These are phyloP conservation scores for Mesoclemmys tuberculata DNA, from an alignment of 2,113 vertebrate genomes.

Conservation along the genomic window DNA sequence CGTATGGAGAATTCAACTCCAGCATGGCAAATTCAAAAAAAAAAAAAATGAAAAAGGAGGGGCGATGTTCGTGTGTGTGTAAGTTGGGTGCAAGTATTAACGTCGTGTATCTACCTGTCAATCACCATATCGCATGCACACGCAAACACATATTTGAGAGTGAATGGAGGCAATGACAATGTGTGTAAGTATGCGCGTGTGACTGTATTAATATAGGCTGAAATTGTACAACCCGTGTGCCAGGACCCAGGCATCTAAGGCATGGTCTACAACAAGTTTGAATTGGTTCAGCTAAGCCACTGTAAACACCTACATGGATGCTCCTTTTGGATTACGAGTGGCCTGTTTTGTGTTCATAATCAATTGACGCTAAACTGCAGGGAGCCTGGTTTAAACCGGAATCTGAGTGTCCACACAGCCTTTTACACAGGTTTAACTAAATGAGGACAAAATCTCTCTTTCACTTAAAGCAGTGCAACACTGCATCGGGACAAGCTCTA, in stretches of 20 bases:
- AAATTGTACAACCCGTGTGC: background rate
- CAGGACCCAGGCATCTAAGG: background rate
- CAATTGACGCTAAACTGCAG: constrained; percentile 5
- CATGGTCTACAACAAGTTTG: rapidly evolving
- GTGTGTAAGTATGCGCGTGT: background rate
- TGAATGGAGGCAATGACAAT: background rate
- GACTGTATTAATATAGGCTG: background rate
- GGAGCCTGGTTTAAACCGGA: background rate
- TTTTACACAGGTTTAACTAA: background rate
- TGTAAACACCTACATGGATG: background rate
- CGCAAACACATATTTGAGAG: background rate
- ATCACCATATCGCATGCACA: constrained; percentile 1
- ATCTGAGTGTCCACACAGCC: constrained; percentile 10
- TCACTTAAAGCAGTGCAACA: constrained; percentile 6
- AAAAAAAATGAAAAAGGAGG: background rate
- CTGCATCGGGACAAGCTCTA: background rate
- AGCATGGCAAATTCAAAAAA: background rate
- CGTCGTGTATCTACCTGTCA: background rate
- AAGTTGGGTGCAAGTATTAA: constrained; percentile 33
- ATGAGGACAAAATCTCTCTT: constrained; percentile 37
- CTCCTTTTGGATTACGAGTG: background rate
- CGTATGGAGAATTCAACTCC: background rate
- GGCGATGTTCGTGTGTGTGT: constrained; percentile 7
- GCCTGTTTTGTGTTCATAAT: background rate
- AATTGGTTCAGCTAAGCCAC: background rate